Evolutionary conservation across 1,140 invertebrate species (phyloP).

Genomic region (Hormaphis cornu): DNA sequence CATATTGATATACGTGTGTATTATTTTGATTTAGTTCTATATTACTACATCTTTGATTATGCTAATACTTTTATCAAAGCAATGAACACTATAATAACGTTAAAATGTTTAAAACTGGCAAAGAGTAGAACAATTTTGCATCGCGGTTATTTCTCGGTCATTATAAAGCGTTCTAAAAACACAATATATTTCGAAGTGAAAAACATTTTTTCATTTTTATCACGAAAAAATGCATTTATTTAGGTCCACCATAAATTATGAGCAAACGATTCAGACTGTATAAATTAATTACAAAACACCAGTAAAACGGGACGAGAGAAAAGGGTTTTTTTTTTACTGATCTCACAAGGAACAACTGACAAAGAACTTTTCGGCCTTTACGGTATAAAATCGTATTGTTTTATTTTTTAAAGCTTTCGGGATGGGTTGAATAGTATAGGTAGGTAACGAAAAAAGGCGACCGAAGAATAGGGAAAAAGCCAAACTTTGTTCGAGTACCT

Average conservation of each 20-base stretch:
- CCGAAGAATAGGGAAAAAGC: neutral
- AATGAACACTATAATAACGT: too few species aligned
- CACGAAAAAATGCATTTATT: conserved; percentile 16
- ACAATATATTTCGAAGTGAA: conserved; percentile 12
- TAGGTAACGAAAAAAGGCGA: neutral
- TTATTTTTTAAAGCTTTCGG: conserved; percentile 14
- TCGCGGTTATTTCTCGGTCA: too few species aligned
- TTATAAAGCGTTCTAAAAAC: too few species aligned
- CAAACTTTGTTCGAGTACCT: conserved; percentile 18
- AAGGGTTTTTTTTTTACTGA: conserved; percentile 21
- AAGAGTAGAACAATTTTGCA: too few species aligned
- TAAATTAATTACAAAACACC: conserved; percentile 20
- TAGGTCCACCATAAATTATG: conserved; percentile 16
- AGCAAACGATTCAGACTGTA: conserved; percentile 2
- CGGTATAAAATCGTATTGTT: conserved; percentile 20
- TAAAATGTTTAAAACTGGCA: too few species aligned
- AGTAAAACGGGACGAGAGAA: neutral
- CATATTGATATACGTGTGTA: too few species aligned
- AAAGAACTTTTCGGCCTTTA: conserved; percentile 6
- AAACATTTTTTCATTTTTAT: conserved; percentile 15
- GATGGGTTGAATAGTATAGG: conserved; percentile 6
- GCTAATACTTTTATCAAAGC: too few species aligned
- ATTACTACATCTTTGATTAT: too few species aligned
- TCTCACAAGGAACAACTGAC: conserved; percentile 9
- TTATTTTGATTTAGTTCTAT: too few species aligned